Conservation (phyloP, 1,140 invertebrate species). For the Euborellia annulipes region DNA sequence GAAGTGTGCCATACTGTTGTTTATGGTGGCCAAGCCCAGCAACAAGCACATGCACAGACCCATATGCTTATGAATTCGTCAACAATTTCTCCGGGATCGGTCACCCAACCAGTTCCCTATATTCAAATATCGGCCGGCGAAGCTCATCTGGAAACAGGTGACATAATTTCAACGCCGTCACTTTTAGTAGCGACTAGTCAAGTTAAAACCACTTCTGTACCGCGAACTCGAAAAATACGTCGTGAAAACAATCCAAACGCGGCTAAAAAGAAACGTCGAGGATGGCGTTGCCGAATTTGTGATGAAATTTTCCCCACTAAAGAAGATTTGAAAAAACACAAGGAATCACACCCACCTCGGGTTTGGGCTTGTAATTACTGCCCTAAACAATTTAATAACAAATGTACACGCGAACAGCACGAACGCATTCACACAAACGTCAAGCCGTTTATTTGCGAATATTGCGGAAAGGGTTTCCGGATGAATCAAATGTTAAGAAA, state of each 20-base stretch:
- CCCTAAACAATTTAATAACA: not conserved
- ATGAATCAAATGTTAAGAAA: constrained; percentile 20
- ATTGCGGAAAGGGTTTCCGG: constrained; percentile 19
- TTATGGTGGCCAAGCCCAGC: constrained; percentile 13
- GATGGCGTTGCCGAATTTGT: too few relatives aligned
- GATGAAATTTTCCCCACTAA: too few relatives aligned
- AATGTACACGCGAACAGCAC: not conserved
- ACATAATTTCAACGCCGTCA: too few relatives aligned
- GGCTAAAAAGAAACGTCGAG: too few relatives aligned
- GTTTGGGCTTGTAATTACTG: not conserved
- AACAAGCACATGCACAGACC: constrained; percentile 18
- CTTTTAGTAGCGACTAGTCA: too few relatives aligned
- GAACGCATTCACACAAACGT: constrained; percentile 3
- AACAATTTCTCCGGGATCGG: constrained; percentile 14
- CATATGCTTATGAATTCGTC: constrained; percentile 13
- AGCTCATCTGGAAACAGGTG: too few relatives aligned
- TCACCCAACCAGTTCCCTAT: not conserved
- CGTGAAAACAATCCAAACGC: too few relatives aligned
- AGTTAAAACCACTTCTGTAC: too few relatives aligned
- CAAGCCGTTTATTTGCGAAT: constrained; percentile 20
- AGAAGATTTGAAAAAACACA: too few relatives aligned
- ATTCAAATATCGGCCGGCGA: too few relatives aligned
- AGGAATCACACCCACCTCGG: not conserved
- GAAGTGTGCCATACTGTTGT: constrained; percentile 1
- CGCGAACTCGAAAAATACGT: too few relatives aligned